Percentiles rank a stretch among this genome's conserved stretches.
phyloP scores from a whole-genome alignment of 2,113 vertebrate species.

The Silurus glanis region DNA sequence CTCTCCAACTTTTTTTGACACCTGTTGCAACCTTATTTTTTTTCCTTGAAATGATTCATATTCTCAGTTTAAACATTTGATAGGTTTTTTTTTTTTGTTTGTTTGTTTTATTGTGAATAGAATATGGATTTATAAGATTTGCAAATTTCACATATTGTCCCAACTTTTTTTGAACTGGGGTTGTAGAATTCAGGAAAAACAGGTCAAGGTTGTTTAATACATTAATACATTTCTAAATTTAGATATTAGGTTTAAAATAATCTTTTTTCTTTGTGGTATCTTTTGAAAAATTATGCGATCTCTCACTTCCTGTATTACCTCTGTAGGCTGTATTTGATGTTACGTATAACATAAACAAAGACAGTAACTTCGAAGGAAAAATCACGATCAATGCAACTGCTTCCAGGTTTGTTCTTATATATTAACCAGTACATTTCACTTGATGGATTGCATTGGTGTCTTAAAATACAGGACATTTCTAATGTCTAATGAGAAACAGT shows the following conservation, averaged over 20 bases:
- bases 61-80: too few species aligned
- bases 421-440: neutral
- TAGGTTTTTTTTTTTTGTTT: too few species aligned
- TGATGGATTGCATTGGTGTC: neutral
- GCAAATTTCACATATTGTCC: too few species aligned
- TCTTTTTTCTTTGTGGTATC: neutral
- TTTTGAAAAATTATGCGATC: neutral
- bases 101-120: too few species aligned
- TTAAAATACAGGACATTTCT: neutral
- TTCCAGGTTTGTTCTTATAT: constrained; percentile 60
- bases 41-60: too few species aligned
- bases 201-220: neutral
- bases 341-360: constrained; percentile 65
- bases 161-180: too few species aligned
- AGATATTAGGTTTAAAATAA: too few species aligned
- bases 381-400: constrained; percentile 64
- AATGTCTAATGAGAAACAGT: neutral
- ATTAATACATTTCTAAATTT: neutral
- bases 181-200: too few species aligned
- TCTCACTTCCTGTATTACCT: neutral
- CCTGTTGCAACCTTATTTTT: too few species aligned
- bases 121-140: too few species aligned
- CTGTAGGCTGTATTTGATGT: constrained; percentile 65
- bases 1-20: too few species aligned
- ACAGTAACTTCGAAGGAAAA: constrained; percentile 47